Base-by-base conservation (phyloP, 2,113 vertebrate genomes). In the Felis chaus region DNA sequence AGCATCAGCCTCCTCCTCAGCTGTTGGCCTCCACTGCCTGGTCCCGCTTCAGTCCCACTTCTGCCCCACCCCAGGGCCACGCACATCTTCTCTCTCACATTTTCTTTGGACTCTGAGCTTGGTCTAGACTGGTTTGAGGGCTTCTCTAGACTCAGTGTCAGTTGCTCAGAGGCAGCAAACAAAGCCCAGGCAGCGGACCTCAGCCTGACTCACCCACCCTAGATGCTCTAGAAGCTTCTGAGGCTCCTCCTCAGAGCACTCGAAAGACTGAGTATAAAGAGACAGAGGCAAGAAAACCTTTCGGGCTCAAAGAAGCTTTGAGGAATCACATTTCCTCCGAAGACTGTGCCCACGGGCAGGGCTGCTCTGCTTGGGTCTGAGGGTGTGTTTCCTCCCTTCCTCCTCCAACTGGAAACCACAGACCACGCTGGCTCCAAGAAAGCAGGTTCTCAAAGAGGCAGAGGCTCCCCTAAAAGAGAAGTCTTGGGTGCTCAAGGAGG, bases 1-100 rank as follows among this genome's bases (percentile, higher is more conserved):
- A 27, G 36, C 23, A 0, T 21, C 33, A 14, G 29, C 39, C 45
- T 33, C 39, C 3, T 45, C 4, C 66, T 41, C 85, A 36, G 69
- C n/a, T 31, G 36, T 31, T 2, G 0, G 65, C 48, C 41, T 88
- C 39, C 3, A 14, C 53, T 9, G 7, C 48, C 18, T 0, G 25
- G 33, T 1, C 39, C 36, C 45, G 0, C 45, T 45, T 45, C 3
- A 21, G 57, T 23, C 57, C 57, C 10, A 27, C 7, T 9, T 89
- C 27, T 23, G 89, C 39, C 48, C 73, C 73, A 48, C 0, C 0
- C 6, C 80, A 25, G 41, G 48, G 7, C 48, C 84, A 4, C 0
- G 1, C 55, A n/a, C 48, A 12, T 1, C 39, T 66, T 31, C 63
- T 41, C 68, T 45, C 14, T 65, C 57, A n/a, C 45, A 27, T n/a